Base-by-base conservation (phyloP, 1,140 invertebrate species). In the Leguminivora glycinivorella region DNA sequence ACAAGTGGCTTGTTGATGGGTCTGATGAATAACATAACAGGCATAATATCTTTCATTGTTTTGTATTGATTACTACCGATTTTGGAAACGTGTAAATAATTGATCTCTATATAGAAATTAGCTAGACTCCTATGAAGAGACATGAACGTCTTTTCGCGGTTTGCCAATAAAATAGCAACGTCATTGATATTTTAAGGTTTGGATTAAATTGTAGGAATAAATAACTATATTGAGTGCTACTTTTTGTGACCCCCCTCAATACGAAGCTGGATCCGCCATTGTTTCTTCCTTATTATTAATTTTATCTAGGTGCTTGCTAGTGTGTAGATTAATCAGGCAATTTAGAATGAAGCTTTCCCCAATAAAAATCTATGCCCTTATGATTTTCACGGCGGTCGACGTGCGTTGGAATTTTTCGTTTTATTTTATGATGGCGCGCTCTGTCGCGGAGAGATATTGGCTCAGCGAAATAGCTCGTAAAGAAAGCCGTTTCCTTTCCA, bases 401-500 rank as follows among this genome's bases (percentile, higher is more conserved):
- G 83, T 81, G 79, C 80, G 82, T 79, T 83, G 87, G 89, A 91
- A 91, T 91, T 91, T 91, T 91, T 91, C 89, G 89, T 91, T 91
- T 91, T 91, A 91, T 89, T 91, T 91, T 91, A 91, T 89, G 89
- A 84, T 84, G 82, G 85, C 83, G 85, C 87, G 89, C 85, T 85
- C 89, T 89, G 89, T 89, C 87, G 87, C 86, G 83, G 78, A 89
- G 89, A 89, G 89, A 91, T 91, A 91, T 89, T 91, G 89, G 89
- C 85, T 91, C 85, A 79, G 79, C 85, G 86, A 84, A 91, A 91
- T 91, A 88, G 89, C 84, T 91, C 89, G 87, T 91, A 91, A 91
- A 89, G 89, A 86, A 87, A 86, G 85, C 85, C 79, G 85, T 87
- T 89, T 83, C 81, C 83, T 84, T 85, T 87, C 81, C 80, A 84